Conservation (phyloP, 2,888 invertebrate species). For the Lithophane semibrunnea region DNA sequence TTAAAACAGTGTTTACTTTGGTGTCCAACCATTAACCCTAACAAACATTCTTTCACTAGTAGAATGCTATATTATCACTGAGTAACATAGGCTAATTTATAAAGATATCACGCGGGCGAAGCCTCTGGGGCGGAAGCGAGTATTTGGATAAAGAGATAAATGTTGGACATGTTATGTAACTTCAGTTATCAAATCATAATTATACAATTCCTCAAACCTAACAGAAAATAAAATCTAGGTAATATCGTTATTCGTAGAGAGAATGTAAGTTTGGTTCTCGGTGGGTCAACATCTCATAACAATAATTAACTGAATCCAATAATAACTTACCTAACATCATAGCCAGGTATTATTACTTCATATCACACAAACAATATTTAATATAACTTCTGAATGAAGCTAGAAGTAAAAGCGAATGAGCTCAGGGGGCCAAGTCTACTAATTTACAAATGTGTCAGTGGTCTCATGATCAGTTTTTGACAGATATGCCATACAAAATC, state of each 20-base stretch:
- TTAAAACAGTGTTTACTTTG: too few species aligned
- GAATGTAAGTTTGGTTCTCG: neutral
- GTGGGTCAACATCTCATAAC: neutral
- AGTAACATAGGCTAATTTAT: too few species aligned
- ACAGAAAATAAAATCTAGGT: neutral
- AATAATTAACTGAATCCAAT: conserved; percentile 3
- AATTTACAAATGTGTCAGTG: too few species aligned
- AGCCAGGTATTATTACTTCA: neutral
- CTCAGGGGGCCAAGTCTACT: too few species aligned
- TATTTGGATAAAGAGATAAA: conserved; percentile 10
- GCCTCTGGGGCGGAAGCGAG: too few species aligned
- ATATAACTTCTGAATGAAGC: conserved; percentile 21
- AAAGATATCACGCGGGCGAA: too few species aligned
- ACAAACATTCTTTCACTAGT: too few species aligned
- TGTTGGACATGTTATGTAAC: conserved; percentile 20
- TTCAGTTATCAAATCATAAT: neutral
- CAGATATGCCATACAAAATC: too few species aligned
- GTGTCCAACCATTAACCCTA: too few species aligned
- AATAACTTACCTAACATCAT: neutral
- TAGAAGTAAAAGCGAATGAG: conserved; percentile 12
- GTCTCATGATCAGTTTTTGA: too few species aligned
- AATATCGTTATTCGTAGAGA: conserved; percentile 7
- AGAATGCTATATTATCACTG: too few species aligned
- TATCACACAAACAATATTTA: neutral
- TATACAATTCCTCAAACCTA: neutral